These are phyloP conservation scores for Himalopsyche phryganea DNA, from an alignment of 1,140 invertebrate species.

Conservation along the genomic window DNA sequence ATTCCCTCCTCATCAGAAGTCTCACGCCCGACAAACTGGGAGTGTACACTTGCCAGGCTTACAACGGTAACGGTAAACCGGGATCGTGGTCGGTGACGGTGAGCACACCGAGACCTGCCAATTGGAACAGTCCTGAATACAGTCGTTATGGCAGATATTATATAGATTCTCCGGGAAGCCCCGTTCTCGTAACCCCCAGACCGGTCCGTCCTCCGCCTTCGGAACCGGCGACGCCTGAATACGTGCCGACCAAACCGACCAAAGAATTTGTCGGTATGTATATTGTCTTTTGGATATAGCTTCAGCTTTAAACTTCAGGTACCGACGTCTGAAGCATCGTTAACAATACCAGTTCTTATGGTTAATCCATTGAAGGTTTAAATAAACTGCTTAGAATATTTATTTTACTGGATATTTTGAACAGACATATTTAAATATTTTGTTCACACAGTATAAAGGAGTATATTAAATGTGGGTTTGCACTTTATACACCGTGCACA, in stretches of 20 bases:
- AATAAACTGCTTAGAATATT: too few species aligned
- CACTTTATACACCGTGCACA: too few species aligned
- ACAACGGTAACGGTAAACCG: constrained; percentile 74
- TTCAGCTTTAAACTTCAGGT: constrained; percentile 4
- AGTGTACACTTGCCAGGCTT: constrained; percentile 83
- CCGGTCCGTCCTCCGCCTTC: constrained; percentile 21
- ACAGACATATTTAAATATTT: too few species aligned
- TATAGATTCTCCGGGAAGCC: constrained; percentile 38
- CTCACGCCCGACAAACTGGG: constrained; percentile 71
- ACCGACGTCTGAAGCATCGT: too few species aligned
- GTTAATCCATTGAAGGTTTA: too few species aligned
- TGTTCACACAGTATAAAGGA: too few species aligned
- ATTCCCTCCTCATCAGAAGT: constrained; percentile 67
- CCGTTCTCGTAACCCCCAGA: constrained; percentile 31
- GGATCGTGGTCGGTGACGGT: constrained; percentile 71
- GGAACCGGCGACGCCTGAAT: constrained; percentile 6
- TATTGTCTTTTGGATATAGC: too few species aligned
- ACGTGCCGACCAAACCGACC: constrained; percentile 8
- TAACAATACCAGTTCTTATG: too few species aligned
- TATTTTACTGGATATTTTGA: too few species aligned
- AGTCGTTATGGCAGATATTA: constrained; percentile 41
- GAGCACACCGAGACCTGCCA: constrained; percentile 63
- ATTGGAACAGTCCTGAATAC: constrained; percentile 60
- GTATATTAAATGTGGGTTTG: too few species aligned
- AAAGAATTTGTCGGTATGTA: constrained; percentile 25